Conservation (phyloP, 2,888 invertebrate genomes). For the Anticlea derivata region DNA sequence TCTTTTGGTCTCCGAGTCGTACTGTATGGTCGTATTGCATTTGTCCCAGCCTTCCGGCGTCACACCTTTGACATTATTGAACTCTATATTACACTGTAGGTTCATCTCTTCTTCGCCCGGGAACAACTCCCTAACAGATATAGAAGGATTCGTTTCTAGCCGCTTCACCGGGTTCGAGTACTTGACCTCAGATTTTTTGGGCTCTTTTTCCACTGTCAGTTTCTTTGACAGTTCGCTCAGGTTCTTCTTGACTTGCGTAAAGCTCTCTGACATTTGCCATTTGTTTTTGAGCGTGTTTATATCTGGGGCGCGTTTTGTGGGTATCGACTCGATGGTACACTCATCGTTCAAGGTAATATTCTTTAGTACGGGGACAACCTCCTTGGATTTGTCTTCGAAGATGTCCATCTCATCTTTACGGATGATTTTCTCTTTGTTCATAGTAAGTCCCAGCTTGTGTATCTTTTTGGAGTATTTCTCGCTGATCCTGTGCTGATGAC, state of each 20-base stretch:
- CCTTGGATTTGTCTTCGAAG: conserved; percentile 58
- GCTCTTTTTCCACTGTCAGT: conserved; percentile 62
- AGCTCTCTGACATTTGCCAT: conserved; percentile 80
- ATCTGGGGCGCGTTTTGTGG: conserved; percentile 74
- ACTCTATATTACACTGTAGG: conserved; percentile 89
- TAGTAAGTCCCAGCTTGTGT: conserved; percentile 72
- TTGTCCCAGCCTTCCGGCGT: conserved; percentile 94
- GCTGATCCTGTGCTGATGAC: conserved; percentile 64
- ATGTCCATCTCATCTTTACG: conserved; percentile 48
- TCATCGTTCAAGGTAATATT: conserved; percentile 83
- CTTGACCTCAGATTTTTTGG: conserved; percentile 71
- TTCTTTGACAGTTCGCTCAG: conserved; percentile 77
- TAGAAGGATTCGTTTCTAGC: conserved; percentile 91
- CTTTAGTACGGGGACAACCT: conserved; percentile 55
- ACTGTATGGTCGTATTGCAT: conserved; percentile 90
- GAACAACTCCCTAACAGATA: conserved; percentile 91
- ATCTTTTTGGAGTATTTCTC: conserved; percentile 75
- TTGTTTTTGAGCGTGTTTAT: conserved; percentile 79
- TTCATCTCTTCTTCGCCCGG: conserved; percentile 93
- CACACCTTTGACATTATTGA: conserved; percentile 87
- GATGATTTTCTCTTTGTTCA: conserved; percentile 57
- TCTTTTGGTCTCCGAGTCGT: conserved; percentile 91
- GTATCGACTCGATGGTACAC: conserved; percentile 83
- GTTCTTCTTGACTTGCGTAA: conserved; percentile 78
- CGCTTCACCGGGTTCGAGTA: conserved; percentile 86